Evolutionary conservation across 2,797 vertebrate genomes (phyloP).

Genomic region (Thamnophis elegans): DNA sequence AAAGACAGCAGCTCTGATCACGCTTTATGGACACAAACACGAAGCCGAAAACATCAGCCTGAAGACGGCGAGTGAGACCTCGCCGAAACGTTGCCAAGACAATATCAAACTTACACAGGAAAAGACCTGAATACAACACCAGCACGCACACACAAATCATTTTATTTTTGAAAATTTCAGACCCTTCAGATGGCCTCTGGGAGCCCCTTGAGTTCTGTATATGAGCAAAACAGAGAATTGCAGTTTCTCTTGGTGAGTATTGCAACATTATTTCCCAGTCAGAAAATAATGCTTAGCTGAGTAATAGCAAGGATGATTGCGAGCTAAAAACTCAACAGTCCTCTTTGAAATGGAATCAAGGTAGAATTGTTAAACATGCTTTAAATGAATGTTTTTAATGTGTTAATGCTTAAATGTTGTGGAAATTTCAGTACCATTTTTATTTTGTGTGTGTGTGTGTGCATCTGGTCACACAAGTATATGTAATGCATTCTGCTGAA

Average conservation of each 20-base stretch:
- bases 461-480: neutral
- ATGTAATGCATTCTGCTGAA: neutral
- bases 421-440: neutral
- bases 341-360: neutral
- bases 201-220: slow-evolving; percentile 84
- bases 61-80: too few species aligned
- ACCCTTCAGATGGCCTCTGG: slow-evolving; percentile 85
- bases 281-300: neutral
- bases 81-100: too few species aligned
- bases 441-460: neutral
- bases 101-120: too few species aligned
- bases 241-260: slow-evolving; percentile 88
- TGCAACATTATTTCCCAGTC: neutral
- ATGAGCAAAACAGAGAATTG: slow-evolving; percentile 84
- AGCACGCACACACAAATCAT: too few species aligned
- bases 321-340: neutral
- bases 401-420: neutral
- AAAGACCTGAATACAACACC: too few species aligned
- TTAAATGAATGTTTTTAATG: neutral
- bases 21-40: too few species aligned
- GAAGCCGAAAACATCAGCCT: too few species aligned
- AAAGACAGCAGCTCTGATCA: too few species aligned
- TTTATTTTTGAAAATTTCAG: slow-evolving; percentile 71
- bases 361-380: neutral
- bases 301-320: neutral